These are phyloP conservation scores for Morbakka virulenta DNA, from an alignment of 30 jellyfish, hydroid and myxozoan species.

Conservation along the genomic window DNA sequence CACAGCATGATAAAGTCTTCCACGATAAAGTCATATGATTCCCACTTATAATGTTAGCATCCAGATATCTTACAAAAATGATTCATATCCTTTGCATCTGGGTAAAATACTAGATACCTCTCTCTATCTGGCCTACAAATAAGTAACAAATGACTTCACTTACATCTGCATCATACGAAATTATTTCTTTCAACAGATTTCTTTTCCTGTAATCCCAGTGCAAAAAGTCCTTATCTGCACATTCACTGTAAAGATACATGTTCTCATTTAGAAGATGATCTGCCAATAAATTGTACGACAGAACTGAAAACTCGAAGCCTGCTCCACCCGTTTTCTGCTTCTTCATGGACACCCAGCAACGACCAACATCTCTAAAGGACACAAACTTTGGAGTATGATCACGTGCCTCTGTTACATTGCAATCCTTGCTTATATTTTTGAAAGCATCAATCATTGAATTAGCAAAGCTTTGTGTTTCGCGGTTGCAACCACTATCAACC, in stretches of 20 bases:
- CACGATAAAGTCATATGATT: too few species aligned
- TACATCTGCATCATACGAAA: constrained; percentile 81
- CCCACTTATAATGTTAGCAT: not conserved
- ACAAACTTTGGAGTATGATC: not conserved
- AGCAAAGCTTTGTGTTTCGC: too few species aligned
- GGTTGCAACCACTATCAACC: too few species aligned
- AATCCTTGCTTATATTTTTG: too few species aligned
- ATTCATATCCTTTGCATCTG: too few species aligned
- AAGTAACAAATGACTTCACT: too few species aligned
- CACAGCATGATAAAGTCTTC: too few species aligned
- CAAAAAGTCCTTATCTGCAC: constrained; percentile 45
- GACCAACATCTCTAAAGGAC: not conserved
- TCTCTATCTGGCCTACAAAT: too few species aligned
- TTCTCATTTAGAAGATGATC: constrained; percentile 73
- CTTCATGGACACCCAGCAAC: not conserved
- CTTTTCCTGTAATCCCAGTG: constrained; percentile 79
- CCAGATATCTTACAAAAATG: too few species aligned
- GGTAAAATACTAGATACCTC: too few species aligned
- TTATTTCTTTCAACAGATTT: constrained; percentile 72
- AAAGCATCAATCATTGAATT: too few species aligned
- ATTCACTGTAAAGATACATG: constrained; percentile 39
- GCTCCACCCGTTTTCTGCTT: not conserved
- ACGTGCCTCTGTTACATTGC: too few species aligned
- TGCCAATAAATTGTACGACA: constrained; percentile 92
- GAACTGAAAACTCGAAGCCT: constrained; percentile 71